Base-by-base conservation (phyloP, 2,797 vertebrate species). In the Malurus splendens region DNA sequence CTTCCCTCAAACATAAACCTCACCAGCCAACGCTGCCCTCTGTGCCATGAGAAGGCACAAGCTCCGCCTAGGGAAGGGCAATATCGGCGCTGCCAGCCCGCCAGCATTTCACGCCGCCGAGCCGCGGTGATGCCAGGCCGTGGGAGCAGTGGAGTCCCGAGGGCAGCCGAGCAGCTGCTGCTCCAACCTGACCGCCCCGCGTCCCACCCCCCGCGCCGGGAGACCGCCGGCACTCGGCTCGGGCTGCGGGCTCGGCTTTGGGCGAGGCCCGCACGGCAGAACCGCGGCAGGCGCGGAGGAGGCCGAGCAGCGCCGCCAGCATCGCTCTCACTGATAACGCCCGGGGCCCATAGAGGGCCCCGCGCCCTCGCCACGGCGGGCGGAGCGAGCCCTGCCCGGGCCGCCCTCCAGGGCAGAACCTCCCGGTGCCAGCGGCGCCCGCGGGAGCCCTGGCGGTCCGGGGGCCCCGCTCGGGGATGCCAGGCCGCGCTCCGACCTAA, bases 401-500 rank as follows among this genome's bases (percentile, higher is more conserved):
- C 56, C 39, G 19, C 60, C 57, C 17, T 52, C 4, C 19, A 12
- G 15, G 25, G 25, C 41, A 23, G 42, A 36, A 2, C 5, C 17
- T 11, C 1, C 6, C 48, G 2, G 4, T 18, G 27, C 28, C 39
- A 10, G 42, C 45, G 15, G 12, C 36, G 33, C 18, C 56, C 13
- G 32, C 23, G 4, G 42, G 60, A 30, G 30, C 50, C 28, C 45
- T 52, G 59, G 0, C 8, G 20, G 47, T 36, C 14, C 18, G 11
- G 30, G 32, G 55, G 19, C 20, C 42, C 51, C 39, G 27, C 42
- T 72, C 33, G 14, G n/a, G 27, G 79, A 45, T 14, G 41, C 77
- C 48, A 85, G 92, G 85, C 92, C 94, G 82, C 93, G 65, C 89
- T 94, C 82, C 86, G 71, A 80, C 93, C 91, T 95, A 97, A 97